These are phyloP conservation scores for Galaxea fascicularis DNA, from an alignment of 92 coral and sea anemone genomes.

Conservation along the genomic window DNA sequence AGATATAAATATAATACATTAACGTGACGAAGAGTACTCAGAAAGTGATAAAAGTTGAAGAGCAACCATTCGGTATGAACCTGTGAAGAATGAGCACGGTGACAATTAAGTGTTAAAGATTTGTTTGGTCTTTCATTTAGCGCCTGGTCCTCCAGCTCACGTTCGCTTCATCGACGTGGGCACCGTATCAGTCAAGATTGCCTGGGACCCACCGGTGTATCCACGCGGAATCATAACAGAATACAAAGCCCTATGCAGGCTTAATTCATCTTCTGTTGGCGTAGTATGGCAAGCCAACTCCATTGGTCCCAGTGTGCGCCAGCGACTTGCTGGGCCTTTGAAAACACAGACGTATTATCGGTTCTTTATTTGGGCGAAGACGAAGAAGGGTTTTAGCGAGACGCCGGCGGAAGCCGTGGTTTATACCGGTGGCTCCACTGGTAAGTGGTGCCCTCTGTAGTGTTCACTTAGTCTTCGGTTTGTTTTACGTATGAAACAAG, in stretches of 20 bases:
- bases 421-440: conserved; percentile 64
- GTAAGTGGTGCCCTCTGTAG: conserved; percentile 4
- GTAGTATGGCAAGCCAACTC: neutral
- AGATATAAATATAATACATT: too few relatives aligned
- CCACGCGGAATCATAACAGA: conserved; percentile 89
- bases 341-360: conserved; percentile 60
- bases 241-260: conserved; percentile 69
- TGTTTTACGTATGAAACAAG: neutral
- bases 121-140: conserved; percentile 46
- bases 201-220: conserved; percentile 91
- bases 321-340: neutral
- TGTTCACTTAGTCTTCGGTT: neutral
- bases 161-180: conserved; percentile 88
- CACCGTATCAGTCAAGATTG: conserved; percentile 60
- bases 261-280: conserved; percentile 23
- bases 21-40: too few relatives aligned
- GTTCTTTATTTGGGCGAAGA: conserved; percentile 76
- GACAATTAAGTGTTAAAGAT: neutral
- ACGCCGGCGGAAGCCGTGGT: conserved; percentile 73
- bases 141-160: conserved; percentile 93
- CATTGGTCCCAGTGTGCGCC: neutral
- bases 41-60: too few relatives aligned
- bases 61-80: too few relatives aligned
- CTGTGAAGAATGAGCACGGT: too few relatives aligned
- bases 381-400: conserved; percentile 73